Evolutionary conservation across 64 coral and sea anemone species (phyloP).

Genomic region (Dendronephthya gigantea): DNA sequence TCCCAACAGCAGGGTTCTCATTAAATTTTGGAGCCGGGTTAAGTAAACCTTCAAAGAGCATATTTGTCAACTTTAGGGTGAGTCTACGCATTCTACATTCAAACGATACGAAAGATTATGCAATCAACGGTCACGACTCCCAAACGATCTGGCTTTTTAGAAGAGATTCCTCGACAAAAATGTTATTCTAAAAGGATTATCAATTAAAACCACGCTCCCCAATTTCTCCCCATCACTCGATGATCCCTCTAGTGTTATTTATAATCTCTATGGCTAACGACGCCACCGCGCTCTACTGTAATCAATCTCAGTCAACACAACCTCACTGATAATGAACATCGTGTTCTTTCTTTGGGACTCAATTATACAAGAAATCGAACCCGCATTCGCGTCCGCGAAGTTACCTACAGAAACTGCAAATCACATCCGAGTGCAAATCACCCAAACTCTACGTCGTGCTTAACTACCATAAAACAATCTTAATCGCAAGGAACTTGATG

Average conservation of each 20-base stretch:
- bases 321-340: neutral
- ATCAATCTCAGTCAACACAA: neutral
- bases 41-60: neutral
- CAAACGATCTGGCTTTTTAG: constrained; percentile 14
- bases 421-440: neutral
- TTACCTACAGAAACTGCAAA: neutral
- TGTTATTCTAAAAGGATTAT: constrained; percentile 5
- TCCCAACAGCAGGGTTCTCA: neutral
- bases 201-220: neutral
- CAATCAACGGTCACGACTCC: constrained; percentile 21
- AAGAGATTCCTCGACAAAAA: constrained; percentile 11
- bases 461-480: neutral
- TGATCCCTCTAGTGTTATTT: too few species aligned
- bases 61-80: constrained; percentile 17
- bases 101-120: constrained; percentile 7
- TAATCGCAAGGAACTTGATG: neutral
- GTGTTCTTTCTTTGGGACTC: neutral
- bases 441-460: neutral
- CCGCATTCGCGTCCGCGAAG: neutral
- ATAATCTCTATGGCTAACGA: too few species aligned
- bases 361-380: neutral
- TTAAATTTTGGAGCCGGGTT: too few species aligned
- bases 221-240: too few species aligned
- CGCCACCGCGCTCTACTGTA: neutral
- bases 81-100: constrained; percentile 21